phyloP scores from a whole-genome alignment of 2,797 vertebrate genomes.

The Malacoraja senta region DNA sequence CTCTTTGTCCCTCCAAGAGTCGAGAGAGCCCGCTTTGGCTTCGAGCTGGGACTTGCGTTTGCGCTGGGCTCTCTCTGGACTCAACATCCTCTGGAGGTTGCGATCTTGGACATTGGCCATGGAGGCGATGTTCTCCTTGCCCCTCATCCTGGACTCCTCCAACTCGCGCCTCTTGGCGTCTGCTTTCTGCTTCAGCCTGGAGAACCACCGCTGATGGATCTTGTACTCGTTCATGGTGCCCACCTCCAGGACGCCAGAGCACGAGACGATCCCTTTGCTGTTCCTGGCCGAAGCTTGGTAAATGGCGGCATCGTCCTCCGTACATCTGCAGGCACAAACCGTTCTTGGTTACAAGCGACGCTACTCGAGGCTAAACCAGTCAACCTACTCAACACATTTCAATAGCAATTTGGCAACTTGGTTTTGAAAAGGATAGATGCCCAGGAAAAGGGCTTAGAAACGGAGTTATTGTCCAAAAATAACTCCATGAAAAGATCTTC shows the following conservation, averaged over 20 bases:
- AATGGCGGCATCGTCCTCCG: slow-evolving; percentile 88
- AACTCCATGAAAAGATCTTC: not conserved
- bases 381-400: no score
- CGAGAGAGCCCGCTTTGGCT: slow-evolving; percentile 31
- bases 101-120: not conserved
- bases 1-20: slow-evolving; percentile 50
- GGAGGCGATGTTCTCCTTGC: slow-evolving; percentile 59
- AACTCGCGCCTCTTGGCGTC: slow-evolving; percentile 76
- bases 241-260: slow-evolving; percentile 90
- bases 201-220: slow-evolving; percentile 93
- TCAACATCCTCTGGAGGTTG: slow-evolving; percentile 59
- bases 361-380: no score
- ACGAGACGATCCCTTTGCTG: slow-evolving; percentile 91
- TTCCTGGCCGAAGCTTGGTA: slow-evolving; percentile 95
- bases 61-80: slow-evolving; percentile 70
- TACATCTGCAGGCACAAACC: slow-evolving; percentile 68
- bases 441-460: no score
- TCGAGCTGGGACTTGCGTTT: slow-evolving; percentile 71
- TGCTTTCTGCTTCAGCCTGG: slow-evolving; percentile 85
- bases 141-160: slow-evolving; percentile 66
- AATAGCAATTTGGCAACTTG: no score
- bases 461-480: no score
- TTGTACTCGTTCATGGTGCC: slow-evolving; percentile 89
- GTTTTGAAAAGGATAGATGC: no score
- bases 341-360: not conserved